Evolutionary conservation across 2,888 invertebrate species (phyloP).

Genomic region (Tipula lateralis): DNA sequence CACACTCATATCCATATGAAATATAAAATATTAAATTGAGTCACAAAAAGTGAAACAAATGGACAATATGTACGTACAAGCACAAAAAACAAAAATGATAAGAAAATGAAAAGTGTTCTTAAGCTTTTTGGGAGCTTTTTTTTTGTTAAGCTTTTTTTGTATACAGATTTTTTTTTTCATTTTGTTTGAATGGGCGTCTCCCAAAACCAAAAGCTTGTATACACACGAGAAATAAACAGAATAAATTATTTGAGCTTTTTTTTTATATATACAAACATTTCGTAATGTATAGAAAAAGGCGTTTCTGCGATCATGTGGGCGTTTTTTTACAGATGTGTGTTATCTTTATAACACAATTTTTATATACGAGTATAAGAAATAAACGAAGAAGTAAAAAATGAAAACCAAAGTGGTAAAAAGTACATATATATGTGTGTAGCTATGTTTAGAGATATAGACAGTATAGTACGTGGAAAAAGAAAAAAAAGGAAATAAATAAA

Average conservation of each 20-base stretch:
- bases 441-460: too few species aligned
- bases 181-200: neutral
- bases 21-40: neutral
- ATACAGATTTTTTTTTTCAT: neutral
- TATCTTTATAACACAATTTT: neutral
- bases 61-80: neutral
- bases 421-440: too few species aligned
- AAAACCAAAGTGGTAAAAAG: neutral
- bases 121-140: neutral
- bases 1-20: neutral
- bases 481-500: neutral
- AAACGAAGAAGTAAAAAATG: neutral
- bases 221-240: neutral
- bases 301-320: conserved; percentile 9
- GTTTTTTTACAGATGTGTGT: neutral
- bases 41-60: neutral
- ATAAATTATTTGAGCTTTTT: conserved; percentile 7
- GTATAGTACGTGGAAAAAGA: neutral
- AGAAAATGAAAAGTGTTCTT: conserved; percentile 2
- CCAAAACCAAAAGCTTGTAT: neutral
- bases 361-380: neutral
- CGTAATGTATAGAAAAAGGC: neutral
- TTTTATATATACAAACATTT: neutral
- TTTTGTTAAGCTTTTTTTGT: neutral
- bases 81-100: neutral